These are phyloP conservation scores for Dicyrtomina minuta DNA, from an alignment of 2,888 invertebrate genomes.

Conservation along the genomic window DNA sequence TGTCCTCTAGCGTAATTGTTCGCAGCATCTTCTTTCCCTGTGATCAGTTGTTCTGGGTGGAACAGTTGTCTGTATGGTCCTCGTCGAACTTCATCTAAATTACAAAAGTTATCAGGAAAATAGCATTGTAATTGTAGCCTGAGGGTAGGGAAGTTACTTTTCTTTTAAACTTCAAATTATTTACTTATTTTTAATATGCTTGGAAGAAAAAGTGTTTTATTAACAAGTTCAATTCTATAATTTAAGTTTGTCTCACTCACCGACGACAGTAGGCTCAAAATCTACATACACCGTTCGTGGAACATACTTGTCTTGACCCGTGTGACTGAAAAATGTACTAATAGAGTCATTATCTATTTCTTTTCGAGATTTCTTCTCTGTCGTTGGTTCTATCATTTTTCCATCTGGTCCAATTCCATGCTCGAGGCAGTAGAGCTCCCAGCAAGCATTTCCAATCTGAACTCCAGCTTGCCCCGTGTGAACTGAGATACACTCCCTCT, in stretches of 20 bases:
- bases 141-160: too few relatives aligned
- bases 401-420: slow-evolving; percentile 68
- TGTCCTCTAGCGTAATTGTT: slow-evolving; percentile 98
- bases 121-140: too few relatives aligned
- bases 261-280: slow-evolving; percentile 66
- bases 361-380: too few relatives aligned
- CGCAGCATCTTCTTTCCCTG: slow-evolving; percentile 96
- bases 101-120: too few relatives aligned
- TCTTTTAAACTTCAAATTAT: too few relatives aligned
- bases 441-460: slow-evolving; percentile 81
- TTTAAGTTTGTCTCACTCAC: too few relatives aligned
- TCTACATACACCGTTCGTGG: slow-evolving; percentile 65
- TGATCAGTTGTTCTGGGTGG: slow-evolving; percentile 96
- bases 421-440: slow-evolving; percentile 78
- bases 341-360: slow-evolving; percentile 61
- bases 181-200: too few relatives aligned
- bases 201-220: too few relatives aligned
- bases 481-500: slow-evolving; percentile 59
- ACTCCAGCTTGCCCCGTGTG: slow-evolving; percentile 82
- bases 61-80: slow-evolving; percentile 94
- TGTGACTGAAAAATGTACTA: slow-evolving; percentile 62
- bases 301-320: slow-evolving; percentile 66
- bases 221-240: too few relatives aligned
- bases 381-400: slow-evolving; percentile 81
- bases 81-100: slow-evolving; percentile 82